Evolutionary conservation across 2,113 vertebrate species (phyloP), one percentile per base, ranked within the genome.

Genomic region (Notarius lentiginosus): DNA sequence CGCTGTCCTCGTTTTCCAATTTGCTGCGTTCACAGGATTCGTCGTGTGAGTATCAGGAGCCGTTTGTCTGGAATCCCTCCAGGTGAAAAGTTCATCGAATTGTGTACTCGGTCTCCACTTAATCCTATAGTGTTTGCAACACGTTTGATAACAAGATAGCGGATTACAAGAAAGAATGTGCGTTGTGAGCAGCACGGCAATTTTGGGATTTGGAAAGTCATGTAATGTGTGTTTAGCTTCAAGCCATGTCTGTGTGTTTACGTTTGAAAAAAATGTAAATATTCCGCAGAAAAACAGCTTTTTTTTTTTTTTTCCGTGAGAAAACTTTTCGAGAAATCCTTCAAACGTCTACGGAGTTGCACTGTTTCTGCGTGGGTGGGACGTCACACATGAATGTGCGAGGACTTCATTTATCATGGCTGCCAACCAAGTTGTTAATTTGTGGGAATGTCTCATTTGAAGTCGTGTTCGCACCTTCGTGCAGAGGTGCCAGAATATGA

Each of bases 51-150:
- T 17, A 55, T 55, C 10, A 24, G 49, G 24, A 77, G 53, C 5
- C 8, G 27, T 53, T 56, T 55, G 75, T 79, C 24, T 27, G 51
- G 75, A 79, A 18, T 56, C 51, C 75, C 75, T 79, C 51, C 22
- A 27, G 49, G 73, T 76, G 73, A 76, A 76, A 76, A 76, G 75
- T 79, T 55, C 75, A 27, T 79, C 7, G n/a, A 79, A 55, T 56
- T 79, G 75, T 79, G 6, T 79, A 20, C 51, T 27, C 17, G 75
- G 51, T 79, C 75, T 79, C 51, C 24, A 9, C 75, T 55, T 79
- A 76, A 76, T 76, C 73, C 73, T 76, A 7, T 76, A 76, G 73
- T n/a, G 47, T 76, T 76, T 76, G 79, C 79, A 60, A 34, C 41
- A 82, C 80, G 24, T 76, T 76, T 51, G 73, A 41, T 27, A 80